Percentiles rank a stretch among this genome's conserved stretches.
phyloP scores from a whole-genome alignment of 1,140 invertebrate species.

The Temnothorax longispinosus region DNA sequence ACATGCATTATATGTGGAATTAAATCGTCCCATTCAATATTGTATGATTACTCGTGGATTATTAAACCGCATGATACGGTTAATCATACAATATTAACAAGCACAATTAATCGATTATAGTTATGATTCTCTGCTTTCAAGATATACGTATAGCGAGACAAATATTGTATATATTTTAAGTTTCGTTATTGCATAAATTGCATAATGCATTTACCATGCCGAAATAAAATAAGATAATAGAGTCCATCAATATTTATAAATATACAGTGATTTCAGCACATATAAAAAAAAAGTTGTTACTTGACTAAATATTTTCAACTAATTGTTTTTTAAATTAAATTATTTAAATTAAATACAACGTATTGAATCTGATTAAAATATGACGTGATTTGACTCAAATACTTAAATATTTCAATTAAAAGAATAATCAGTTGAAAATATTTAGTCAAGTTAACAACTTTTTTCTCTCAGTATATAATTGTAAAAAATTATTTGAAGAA shows the following conservation, averaged over 20 bases:
- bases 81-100: slow-evolving; percentile 44
- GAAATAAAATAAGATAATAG: slow-evolving; percentile 23
- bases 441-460: too few relatives aligned
- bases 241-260: background rate
- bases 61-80: slow-evolving; percentile 38
- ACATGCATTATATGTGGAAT: background rate
- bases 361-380: too few relatives aligned
- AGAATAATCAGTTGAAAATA: too few relatives aligned
- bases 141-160: background rate
- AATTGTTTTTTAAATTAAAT: too few relatives aligned
- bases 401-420: too few relatives aligned
- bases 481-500: background rate
- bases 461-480: background rate
- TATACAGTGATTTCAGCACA: background rate
- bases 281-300: too few relatives aligned
- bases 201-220: background rate
- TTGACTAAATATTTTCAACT: too few relatives aligned
- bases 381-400: too few relatives aligned
- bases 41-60: slow-evolving; percentile 22
- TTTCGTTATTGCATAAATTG: background rate
- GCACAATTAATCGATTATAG: slow-evolving; percentile 23
- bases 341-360: too few relatives aligned
- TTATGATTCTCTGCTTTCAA: background rate
- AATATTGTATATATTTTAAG: background rate
- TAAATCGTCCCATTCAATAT: slow-evolving; percentile 33